Conservation (phyloP, 2,888 invertebrate species). For the Macropis europaea region DNA sequence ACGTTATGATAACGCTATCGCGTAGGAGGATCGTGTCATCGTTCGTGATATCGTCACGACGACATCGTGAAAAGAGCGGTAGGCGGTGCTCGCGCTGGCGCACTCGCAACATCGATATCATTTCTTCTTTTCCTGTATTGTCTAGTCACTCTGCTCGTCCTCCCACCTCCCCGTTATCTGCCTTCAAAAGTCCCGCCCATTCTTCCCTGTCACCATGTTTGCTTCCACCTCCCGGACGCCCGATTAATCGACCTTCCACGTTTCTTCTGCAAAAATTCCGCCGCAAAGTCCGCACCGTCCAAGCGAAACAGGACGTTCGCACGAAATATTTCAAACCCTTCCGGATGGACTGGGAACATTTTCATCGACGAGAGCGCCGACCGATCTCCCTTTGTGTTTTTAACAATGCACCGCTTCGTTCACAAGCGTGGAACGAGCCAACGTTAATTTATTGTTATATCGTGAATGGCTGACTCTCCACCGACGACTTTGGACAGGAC, state of each 20-base stretch:
- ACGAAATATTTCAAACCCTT: constrained; percentile 40
- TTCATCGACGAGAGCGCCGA: constrained; percentile 47
- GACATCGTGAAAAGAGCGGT: constrained; percentile 50
- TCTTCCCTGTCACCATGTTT: constrained; percentile 26
- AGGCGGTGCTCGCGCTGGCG: constrained; percentile 73
- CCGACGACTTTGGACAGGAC: constrained; percentile 33
- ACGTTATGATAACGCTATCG: constrained; percentile 40
- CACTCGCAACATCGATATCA: constrained; percentile 58
- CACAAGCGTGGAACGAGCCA: constrained; percentile 55
- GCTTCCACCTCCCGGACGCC: not conserved
- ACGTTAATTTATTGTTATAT: constrained; percentile 63
- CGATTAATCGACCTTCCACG: not conserved
- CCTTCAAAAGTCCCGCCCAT: constrained; percentile 66
- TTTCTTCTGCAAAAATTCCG: not conserved
- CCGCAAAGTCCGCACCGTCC: not conserved
- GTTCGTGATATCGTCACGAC: constrained; percentile 29
- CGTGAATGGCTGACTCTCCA: constrained; percentile 46
- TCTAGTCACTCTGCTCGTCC: constrained; percentile 70
- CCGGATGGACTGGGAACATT: constrained; percentile 22
- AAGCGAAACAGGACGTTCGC: not conserved
- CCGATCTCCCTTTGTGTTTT: constrained; percentile 57
- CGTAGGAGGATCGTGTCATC: constrained; percentile 26
- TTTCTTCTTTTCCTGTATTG: constrained; percentile 65
- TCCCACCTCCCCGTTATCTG: constrained; percentile 50
- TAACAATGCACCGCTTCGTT: constrained; percentile 58